These are phyloP conservation scores for Hermaeophaga mercurialis DNA, from an alignment of 2,888 invertebrate genomes.

Conservation along the genomic window DNA sequence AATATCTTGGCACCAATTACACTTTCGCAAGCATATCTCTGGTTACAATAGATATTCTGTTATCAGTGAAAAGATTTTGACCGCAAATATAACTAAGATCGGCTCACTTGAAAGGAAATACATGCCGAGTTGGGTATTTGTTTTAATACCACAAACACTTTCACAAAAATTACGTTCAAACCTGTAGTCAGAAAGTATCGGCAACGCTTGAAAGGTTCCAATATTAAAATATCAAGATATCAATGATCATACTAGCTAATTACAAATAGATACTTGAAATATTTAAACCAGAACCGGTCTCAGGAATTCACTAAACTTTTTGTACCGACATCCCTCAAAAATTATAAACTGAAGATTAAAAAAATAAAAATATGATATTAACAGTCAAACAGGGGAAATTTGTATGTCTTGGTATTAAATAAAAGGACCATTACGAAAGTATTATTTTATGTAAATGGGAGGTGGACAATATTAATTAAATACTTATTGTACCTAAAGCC, in stretches of 20 bases:
- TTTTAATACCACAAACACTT: constrained; percentile 26
- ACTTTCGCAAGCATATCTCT: constrained; percentile 12
- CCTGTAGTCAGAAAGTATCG: constrained; percentile 23
- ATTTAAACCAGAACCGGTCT: background rate
- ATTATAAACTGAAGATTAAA: too few species aligned
- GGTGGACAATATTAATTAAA: too few species aligned
- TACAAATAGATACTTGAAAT: background rate
- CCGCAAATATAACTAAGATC: constrained; percentile 26
- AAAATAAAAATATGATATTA: too few species aligned
- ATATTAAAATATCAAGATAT: constrained; percentile 8
- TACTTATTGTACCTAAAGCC: too few species aligned
- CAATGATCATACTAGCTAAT: constrained; percentile 1
- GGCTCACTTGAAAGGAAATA: constrained; percentile 29
- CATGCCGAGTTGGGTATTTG: constrained; percentile 11
- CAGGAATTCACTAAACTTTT: too few species aligned
- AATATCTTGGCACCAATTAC: too few species aligned
- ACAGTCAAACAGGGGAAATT: too few species aligned
- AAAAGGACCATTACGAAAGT: too few species aligned
- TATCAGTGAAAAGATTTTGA: constrained; percentile 19
- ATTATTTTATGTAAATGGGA: too few species aligned
- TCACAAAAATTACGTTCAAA: constrained; percentile 29
- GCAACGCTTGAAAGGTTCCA: background rate
- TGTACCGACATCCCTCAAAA: too few species aligned
- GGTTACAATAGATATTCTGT: constrained; percentile 3
- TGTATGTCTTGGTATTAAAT: too few species aligned